Conservation (phyloP, 2,113 vertebrate species). For the Bos taurus region DNA sequence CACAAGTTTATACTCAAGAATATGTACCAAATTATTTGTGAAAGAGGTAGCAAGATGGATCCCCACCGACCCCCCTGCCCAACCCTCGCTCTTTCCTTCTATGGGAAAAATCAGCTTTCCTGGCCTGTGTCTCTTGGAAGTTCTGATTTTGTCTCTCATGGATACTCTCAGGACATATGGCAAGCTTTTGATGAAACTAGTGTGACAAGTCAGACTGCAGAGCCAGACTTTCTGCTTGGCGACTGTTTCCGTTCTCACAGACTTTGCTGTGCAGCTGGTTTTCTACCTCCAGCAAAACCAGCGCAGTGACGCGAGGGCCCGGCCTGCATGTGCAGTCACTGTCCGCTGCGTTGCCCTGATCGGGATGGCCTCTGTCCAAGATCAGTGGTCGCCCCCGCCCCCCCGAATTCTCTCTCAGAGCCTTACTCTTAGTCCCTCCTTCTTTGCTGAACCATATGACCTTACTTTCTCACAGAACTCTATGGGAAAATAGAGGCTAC, state of each 20-base stretch:
- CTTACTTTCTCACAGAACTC: conserved; percentile 35
- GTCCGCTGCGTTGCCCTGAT: too few relatives aligned
- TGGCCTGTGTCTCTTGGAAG: neutral
- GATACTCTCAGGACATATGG: neutral
- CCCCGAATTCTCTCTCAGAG: neutral
- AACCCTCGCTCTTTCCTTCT: neutral
- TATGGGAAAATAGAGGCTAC: conserved; percentile 5
- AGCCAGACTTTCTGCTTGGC: neutral
- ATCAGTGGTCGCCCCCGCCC: neutral
- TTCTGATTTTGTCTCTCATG: neutral
- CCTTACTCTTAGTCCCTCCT: neutral
- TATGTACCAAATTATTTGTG: neutral
- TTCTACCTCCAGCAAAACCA: neutral
- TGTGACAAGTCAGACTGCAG: neutral
- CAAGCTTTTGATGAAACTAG: neutral
- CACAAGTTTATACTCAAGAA: neutral
- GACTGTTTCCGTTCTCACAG: neutral
- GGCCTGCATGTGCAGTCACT: neutral
- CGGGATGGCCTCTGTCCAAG: neutral
- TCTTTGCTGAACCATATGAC: neutral
- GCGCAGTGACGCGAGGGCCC: too few relatives aligned
- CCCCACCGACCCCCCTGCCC: neutral
- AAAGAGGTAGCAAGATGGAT: neutral
- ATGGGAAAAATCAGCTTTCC: neutral
- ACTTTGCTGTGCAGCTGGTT: neutral